Evolutionary conservation across 1,140 invertebrate species (phyloP).

Genomic region (Drosophila arawakana): DNA sequence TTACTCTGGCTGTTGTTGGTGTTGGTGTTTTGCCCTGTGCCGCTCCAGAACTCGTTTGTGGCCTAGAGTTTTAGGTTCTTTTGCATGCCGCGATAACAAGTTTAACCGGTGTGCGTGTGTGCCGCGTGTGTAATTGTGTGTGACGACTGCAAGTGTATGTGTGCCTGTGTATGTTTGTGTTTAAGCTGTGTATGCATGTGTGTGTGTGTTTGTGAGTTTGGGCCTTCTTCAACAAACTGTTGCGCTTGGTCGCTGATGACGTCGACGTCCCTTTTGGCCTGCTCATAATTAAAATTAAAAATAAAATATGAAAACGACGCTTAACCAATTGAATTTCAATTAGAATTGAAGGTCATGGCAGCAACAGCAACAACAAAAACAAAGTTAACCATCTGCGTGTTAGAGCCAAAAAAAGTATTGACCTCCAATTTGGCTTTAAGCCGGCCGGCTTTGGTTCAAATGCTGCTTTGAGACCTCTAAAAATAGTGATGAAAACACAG

Average conservation of each 20-base stretch:
- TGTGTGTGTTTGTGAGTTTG: conserved; percentile 44
- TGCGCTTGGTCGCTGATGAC: conserved; percentile 65
- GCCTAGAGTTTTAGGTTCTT: conserved; percentile 70
- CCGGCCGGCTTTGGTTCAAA: conserved; percentile 58
- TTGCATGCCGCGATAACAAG: conserved; percentile 80
- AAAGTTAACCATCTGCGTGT: not conserved
- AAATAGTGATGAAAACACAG: conserved; percentile 36
- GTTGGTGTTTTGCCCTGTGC: conserved; percentile 52
- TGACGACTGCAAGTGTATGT: conserved; percentile 34
- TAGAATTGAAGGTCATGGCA: conserved; percentile 70
- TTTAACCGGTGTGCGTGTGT: conserved; percentile 78
- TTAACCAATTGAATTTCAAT: conserved; percentile 65
- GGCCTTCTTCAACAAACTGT: conserved; percentile 76
- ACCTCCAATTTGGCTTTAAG: conserved; percentile 13
- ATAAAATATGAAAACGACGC: conserved; percentile 18
- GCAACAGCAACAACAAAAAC: not conserved
- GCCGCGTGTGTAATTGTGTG: conserved; percentile 54
- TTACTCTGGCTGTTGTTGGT: conserved; percentile 32
- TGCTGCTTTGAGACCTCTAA: conserved; percentile 32
- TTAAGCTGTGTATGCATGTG: conserved; percentile 41
- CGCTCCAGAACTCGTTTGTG: conserved; percentile 76
- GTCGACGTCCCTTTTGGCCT: conserved; percentile 50
- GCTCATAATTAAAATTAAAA: conserved; percentile 52
- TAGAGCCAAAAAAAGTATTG: conserved; percentile 37
- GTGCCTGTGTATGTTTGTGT: conserved; percentile 10